Evolutionary conservation across 2,113 vertebrate genomes (phyloP).

Genomic region (Hippocampus mohnikei): DNA sequence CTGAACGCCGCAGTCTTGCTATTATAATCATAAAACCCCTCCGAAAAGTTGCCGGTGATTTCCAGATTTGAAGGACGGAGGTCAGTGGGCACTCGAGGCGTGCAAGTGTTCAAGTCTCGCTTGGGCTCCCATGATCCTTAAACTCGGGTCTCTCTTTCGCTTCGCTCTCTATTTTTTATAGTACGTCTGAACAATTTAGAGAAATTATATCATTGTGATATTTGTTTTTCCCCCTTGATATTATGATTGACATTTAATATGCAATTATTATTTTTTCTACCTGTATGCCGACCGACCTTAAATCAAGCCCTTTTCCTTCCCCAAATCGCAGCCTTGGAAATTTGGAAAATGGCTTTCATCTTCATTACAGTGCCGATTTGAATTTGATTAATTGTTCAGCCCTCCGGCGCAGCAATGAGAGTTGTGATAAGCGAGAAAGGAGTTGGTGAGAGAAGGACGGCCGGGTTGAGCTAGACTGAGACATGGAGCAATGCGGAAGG

Average conservation of each 20-base stretch:
- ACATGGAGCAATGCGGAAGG: slow-evolving; percentile 44
- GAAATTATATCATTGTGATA: too few species aligned
- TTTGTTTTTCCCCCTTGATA: too few species aligned
- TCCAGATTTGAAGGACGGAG: slow-evolving; percentile 25
- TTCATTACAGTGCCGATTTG: too few species aligned
- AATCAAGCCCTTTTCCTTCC: too few species aligned
- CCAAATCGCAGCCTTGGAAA: too few species aligned
- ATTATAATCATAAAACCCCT: neutral
- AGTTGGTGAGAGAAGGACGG: slow-evolving; percentile 58
- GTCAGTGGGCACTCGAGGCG: slow-evolving; percentile 30
- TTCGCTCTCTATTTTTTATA: slow-evolving; percentile 10
- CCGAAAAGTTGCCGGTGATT: neutral
- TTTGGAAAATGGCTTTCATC: too few species aligned
- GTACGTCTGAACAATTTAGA: too few species aligned
- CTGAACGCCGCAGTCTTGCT: neutral
- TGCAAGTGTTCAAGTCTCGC: neutral
- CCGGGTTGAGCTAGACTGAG: slow-evolving; percentile 47
- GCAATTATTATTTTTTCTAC: too few species aligned
- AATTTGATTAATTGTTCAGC: too few species aligned
- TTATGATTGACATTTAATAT: too few species aligned
- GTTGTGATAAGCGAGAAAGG: slow-evolving; percentile 58
- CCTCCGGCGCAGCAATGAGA: slow-evolving; percentile 35
- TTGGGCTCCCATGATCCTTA: slow-evolving; percentile 4
- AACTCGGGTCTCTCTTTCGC: slow-evolving; percentile 50
- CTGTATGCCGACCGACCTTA: too few species aligned